Percentiles rank a stretch among this genome's conserved stretches.
Evolutionary conservation across 2,888 invertebrate species (phyloP).

Genomic region (Ophion obscuratus): DNA sequence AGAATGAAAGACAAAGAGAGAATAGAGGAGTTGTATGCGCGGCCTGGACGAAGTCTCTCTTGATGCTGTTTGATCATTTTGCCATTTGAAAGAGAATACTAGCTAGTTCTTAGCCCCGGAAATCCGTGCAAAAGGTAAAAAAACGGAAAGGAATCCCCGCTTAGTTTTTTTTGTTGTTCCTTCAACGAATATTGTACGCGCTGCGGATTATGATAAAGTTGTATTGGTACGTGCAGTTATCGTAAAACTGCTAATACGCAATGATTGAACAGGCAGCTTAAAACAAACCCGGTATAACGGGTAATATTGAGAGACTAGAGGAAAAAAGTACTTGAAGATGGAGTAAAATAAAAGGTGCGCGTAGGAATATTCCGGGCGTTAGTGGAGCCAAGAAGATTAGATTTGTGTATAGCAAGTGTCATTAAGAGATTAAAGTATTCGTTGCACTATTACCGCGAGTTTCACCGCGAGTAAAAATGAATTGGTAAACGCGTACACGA

Average conservation of each 20-base stretch:
- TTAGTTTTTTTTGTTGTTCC: neutral
- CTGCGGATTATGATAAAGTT: neutral
- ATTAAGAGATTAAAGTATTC: neutral
- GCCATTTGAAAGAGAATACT: constrained; percentile 32
- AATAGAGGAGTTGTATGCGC: constrained; percentile 29
- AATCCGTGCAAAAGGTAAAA: neutral
- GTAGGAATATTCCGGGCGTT: constrained; percentile 25
- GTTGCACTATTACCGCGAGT: no score
- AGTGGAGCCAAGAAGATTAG: constrained; percentile 14
- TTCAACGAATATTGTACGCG: neutral
- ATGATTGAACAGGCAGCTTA: neutral
- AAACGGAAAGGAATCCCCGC: neutral
- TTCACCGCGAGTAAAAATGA: no score
- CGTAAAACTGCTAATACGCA: neutral
- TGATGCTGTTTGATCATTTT: constrained; percentile 65
- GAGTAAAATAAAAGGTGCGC: constrained; percentile 6
- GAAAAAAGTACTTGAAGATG: neutral
- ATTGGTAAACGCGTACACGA: no score
- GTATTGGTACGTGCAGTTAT: neutral
- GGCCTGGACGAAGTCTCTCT: constrained; percentile 40
- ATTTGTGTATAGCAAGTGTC: constrained; percentile 26
- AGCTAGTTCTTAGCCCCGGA: neutral
- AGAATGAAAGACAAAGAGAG: constrained; percentile 1
- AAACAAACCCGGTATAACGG: neutral
- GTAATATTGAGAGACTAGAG: neutral